A percentile compares a stretch with the other conserved stretches of the same genome.
Conservation (phyloP, 2,113 vertebrate genomes). For the Columba janthina region DNA sequence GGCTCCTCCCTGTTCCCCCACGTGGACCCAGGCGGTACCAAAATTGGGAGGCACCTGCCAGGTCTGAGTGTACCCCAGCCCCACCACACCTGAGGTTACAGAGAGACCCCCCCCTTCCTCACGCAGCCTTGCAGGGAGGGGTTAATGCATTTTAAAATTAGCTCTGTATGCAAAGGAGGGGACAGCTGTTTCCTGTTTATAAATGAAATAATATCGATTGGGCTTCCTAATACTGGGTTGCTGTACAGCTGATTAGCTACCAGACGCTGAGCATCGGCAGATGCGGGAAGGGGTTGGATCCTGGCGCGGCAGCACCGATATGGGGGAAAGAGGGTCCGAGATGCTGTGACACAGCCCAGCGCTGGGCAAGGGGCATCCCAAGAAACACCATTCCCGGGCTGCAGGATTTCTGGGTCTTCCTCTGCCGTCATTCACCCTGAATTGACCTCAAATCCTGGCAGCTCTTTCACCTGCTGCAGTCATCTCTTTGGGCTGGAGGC, state of each 20-base stretch:
- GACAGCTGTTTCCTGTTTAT: background rate
- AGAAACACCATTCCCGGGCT: fast-evolving
- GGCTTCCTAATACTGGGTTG: background rate
- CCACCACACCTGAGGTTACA: fast-evolving
- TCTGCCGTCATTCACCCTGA: background rate
- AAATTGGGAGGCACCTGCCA: background rate
- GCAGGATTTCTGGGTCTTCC: background rate
- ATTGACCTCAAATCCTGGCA: background rate
- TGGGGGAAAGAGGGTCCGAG: background rate
- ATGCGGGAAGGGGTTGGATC: background rate
- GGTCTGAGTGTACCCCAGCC: background rate
- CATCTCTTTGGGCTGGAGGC: background rate
- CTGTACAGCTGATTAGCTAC: background rate
- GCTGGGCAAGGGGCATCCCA: background rate
- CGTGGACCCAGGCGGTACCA: fast-evolving
- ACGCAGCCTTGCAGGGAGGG: background rate
- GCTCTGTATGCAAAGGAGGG: background rate
- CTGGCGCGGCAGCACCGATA: fast-evolving
- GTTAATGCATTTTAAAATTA: background rate
- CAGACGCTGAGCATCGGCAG: background rate
- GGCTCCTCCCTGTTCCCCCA: background rate
- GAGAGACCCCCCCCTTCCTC: background rate
- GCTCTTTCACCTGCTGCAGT: background rate
- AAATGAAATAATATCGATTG: background rate
- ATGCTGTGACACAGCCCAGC: background rate